These are phyloP conservation scores for Canis aureus DNA, from an alignment of 2,113 vertebrate genomes.

Conservation along the genomic window DNA sequence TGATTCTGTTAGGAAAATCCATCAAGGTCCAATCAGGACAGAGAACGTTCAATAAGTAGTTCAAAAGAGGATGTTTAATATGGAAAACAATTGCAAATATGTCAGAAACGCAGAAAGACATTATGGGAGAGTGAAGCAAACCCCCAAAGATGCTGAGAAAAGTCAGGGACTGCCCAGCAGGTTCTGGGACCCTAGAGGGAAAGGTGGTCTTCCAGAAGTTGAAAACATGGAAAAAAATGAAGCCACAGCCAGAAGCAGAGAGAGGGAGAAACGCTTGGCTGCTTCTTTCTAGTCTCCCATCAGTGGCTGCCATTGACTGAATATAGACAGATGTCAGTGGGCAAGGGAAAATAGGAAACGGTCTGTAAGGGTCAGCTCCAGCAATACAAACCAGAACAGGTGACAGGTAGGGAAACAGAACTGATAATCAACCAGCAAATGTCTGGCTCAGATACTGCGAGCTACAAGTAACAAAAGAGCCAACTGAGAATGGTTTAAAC, in stretches of 20 bases:
- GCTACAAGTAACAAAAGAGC: background rate
- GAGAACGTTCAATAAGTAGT: background rate
- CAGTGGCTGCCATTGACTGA: background rate
- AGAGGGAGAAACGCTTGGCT: background rate
- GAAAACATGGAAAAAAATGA: background rate
- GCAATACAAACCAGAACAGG: background rate
- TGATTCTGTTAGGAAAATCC: slow-evolving; percentile 6
- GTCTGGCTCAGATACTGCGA: background rate
- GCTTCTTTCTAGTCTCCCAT: background rate
- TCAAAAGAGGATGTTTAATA: background rate
- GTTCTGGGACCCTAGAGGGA: background rate
- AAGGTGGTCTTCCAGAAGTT: background rate
- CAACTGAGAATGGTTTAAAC: background rate
- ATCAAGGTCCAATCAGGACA: background rate
- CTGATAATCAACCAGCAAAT: background rate
- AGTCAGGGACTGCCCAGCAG: background rate
- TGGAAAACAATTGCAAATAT: slow-evolving; percentile 2
- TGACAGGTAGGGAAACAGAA: background rate
- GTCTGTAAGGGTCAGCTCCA: background rate
- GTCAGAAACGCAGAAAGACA: background rate
- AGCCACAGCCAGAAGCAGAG: background rate
- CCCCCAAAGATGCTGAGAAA: background rate
- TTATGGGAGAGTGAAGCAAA: background rate
- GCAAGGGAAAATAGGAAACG: background rate
- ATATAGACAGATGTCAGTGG: background rate